A percentile compares a stretch with the other conserved stretches of the same genome.
Evolutionary conservation across 2,888 invertebrate species (phyloP).

Genomic region (Helleia helle): DNA sequence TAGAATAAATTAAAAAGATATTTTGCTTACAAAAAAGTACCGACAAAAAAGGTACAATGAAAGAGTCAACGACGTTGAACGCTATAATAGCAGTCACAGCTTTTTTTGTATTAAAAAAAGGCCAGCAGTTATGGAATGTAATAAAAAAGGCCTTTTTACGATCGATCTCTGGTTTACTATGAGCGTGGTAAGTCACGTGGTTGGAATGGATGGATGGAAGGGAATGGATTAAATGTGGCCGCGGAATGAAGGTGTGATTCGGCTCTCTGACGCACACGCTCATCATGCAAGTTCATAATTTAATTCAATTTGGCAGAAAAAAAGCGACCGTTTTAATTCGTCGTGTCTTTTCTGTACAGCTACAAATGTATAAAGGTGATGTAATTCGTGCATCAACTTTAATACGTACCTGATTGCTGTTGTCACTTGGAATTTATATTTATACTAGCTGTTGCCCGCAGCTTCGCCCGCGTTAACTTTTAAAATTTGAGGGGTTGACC

Average conservation of each 20-base stretch:
- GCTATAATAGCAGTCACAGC: too few species aligned
- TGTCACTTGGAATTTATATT: too few species aligned
- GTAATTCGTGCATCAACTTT: background rate
- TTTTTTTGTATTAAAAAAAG: too few species aligned
- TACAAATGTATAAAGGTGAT: background rate
- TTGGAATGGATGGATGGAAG: too few species aligned
- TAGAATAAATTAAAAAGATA: too few species aligned
- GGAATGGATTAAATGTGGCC: constrained; percentile 26
- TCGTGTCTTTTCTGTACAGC: background rate
- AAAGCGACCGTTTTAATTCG: background rate
- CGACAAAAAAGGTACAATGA: too few species aligned
- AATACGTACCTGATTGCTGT: too few species aligned
- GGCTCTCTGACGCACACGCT: constrained; percentile 33
- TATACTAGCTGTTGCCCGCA: too few species aligned
- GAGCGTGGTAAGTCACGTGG: constrained; percentile 20
- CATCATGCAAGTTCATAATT: constrained; percentile 2
- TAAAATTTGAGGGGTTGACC: too few species aligned
- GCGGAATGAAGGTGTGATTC: constrained; percentile 35
- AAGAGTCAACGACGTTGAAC: too few species aligned
- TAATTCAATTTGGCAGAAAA: background rate
- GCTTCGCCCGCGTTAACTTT: too few species aligned
- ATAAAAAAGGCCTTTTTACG: constrained; percentile 7
- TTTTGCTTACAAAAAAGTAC: too few species aligned
- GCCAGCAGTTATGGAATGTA: constrained; percentile 4
- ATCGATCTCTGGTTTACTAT: constrained; percentile 16